phyloP scores from a whole-genome alignment of 2,113 vertebrate species.

The Oostethus manadensis region DNA sequence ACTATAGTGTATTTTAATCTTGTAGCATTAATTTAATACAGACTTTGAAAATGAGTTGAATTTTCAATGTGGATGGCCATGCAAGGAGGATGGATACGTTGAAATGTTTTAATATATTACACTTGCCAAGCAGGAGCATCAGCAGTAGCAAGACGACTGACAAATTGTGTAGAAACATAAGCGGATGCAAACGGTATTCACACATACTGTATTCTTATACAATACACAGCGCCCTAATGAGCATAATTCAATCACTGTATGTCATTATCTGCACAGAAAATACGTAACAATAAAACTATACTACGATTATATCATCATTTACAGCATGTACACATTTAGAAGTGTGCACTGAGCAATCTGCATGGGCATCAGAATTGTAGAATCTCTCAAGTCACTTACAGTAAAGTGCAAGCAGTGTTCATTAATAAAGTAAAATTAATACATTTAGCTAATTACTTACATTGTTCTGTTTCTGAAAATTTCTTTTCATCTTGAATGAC shows the following conservation, averaged over 20 bases:
- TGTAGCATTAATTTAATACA: no score
- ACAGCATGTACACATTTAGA: no score
- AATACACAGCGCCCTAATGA: constrained; percentile 24
- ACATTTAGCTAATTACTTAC: no score
- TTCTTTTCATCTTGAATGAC: constrained; percentile 47
- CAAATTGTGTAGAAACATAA: background rate
- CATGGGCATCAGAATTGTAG: no score
- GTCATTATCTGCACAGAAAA: constrained; percentile 17
- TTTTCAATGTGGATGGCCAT: constrained; percentile 14
- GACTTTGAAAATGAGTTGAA: background rate
- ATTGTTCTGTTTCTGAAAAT: no score
- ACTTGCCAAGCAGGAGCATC: constrained; percentile 6
- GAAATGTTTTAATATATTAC: background rate
- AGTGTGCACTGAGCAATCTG: no score
- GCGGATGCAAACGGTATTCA: constrained; percentile 2
- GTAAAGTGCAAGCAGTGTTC: no score
- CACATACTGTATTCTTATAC: constrained; percentile 24
- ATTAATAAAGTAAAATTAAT: no score
- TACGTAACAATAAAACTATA: background rate
- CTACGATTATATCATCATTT: no score
- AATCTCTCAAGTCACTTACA: no score
- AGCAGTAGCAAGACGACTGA: background rate
- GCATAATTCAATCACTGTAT: constrained; percentile 11
- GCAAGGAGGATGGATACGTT: constrained; percentile 10
- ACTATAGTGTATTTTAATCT: no score